A percentile compares a stretch with the other conserved stretches of the same genome.
phyloP scores from a whole-genome alignment of 2,113 vertebrate genomes.

The Ramphastos sulfuratus region DNA sequence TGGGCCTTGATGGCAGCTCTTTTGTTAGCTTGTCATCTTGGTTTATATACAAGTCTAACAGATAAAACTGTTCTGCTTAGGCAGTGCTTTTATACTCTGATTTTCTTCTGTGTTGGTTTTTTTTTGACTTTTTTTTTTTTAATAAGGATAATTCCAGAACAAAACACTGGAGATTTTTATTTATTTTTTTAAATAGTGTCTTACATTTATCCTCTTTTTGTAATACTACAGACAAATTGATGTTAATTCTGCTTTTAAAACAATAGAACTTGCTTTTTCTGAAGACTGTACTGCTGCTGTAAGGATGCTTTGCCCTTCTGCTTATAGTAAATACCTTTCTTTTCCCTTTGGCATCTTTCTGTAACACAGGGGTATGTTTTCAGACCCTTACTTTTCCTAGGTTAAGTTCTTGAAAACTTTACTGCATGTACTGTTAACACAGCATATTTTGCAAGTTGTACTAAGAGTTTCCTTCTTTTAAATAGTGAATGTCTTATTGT shows the following conservation, averaged over 20 bases:
- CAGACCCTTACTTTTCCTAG: neutral
- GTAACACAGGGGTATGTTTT: neutral
- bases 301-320: neutral
- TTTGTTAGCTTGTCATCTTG: constrained; percentile 23
- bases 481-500: neutral
- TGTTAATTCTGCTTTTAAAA: neutral
- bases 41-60: neutral
- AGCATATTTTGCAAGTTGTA: constrained; percentile 14
- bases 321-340: neutral
- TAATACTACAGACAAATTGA: neutral
- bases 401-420: neutral
- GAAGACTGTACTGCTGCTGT: neutral
- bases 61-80: neutral
- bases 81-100: neutral
- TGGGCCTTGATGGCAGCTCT: neutral
- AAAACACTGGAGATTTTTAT: neutral
- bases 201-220: neutral
- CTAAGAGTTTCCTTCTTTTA: neutral
- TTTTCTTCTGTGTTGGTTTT: neutral
- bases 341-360: neutral
- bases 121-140: neutral
- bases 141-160: neutral
- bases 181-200: neutral
- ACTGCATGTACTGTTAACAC: constrained; percentile 27
- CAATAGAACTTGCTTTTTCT: neutral